These are phyloP conservation scores for Cuniculus paca DNA, from an alignment of 2,797 vertebrate species.

Conservation along the genomic window DNA sequence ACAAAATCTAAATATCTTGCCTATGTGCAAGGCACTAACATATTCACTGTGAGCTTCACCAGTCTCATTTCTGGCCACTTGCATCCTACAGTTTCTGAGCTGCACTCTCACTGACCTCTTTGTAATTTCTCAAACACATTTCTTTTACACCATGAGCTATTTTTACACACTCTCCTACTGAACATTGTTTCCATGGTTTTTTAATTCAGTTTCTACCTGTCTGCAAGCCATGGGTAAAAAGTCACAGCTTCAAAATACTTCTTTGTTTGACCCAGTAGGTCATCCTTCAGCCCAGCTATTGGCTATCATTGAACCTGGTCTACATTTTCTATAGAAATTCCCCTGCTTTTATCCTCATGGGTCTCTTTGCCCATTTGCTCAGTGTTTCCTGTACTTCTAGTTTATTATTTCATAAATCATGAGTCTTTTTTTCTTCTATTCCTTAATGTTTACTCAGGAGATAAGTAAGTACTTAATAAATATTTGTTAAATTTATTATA, in stretches of 20 bases:
- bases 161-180: neutral
- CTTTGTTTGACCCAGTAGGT: neutral
- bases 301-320: neutral
- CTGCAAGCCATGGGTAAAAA: neutral
- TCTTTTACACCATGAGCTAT: neutral
- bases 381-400: neutral
- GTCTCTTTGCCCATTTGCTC: neutral
- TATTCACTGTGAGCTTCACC: neutral
- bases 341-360: neutral
- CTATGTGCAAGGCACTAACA: neutral
- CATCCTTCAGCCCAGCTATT: neutral
- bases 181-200: neutral
- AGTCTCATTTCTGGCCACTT: neutral
- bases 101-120: neutral
- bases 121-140: neutral
- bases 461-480: neutral
- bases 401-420: neutral
- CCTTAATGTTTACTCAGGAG: neutral
- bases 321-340: neutral
- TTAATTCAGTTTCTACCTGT: neutral
- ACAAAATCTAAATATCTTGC: neutral
- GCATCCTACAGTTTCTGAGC: neutral
- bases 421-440: neutral
- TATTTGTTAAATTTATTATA: conserved; percentile 18
- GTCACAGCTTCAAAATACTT: neutral